Base-by-base conservation (phyloP, 2,888 invertebrate genomes). In the Eledone cirrhosa region DNA sequence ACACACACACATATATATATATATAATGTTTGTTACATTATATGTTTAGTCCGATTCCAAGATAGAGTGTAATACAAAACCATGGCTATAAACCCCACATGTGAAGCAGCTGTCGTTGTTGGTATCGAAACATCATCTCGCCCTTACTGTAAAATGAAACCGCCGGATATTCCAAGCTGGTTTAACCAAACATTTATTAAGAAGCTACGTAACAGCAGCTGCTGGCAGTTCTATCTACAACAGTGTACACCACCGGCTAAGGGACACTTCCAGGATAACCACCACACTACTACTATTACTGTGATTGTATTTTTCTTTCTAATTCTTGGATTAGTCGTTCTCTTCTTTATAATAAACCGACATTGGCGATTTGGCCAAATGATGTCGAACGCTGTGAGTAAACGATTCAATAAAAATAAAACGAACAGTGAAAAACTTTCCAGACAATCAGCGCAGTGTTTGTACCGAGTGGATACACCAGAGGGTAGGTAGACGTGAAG, bases 361-460 rank as follows among this genome's bases (percentile, higher is more conserved):
- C 27, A 41, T n/a, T 72, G 72, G 72, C 22, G 72, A n/a, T 72
- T 72, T 72, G 33, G 33, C 33, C 41, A 72, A 22, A 72, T 72
- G 13, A 8, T 72, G 7, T 41, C 33, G n/a, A 72, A 41, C 7
- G 41, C 31, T n/a, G 41, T 72, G n/a, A 27, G 72, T 16, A 72
- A 72, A 72, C 72, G 72, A n/a, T 41, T 72, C 31, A 72, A 31
- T n/a, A 29, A 72, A 72, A 72, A 72, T 19, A 72, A 72, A 33
- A 41, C 31, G 31, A 72, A 31, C 22, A 72, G 2, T 13, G 72
- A 72, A 13, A 41, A 41, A 72, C 33, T 72, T 72, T 72, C 72
- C 11, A 31, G 72, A 24, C 72, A 72, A 41, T 72, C 72, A 14
- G 41, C 72, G 33, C 72, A 72, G 41, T 72, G 72, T 72, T 31